These are phyloP conservation scores for Pseudomyrmex concolor DNA, from an alignment of 1,140 invertebrate species.

Conservation along the genomic window DNA sequence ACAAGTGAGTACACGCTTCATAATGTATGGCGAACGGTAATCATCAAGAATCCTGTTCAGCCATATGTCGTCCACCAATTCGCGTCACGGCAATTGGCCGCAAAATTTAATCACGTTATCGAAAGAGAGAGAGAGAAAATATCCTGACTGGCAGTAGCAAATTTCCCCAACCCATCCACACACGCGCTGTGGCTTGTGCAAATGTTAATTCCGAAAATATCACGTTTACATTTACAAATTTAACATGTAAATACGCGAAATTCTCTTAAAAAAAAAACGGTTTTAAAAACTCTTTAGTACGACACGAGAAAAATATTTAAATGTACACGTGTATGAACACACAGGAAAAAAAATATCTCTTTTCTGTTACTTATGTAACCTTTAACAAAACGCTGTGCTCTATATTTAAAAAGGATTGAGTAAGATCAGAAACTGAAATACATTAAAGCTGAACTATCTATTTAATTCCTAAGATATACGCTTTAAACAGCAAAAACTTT, in stretches of 20 bases:
- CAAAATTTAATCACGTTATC: conserved; percentile 60
- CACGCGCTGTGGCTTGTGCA: conserved; percentile 12
- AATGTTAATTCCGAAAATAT: conserved; percentile 50
- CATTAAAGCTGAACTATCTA: conserved; percentile 22
- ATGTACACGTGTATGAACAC: neutral
- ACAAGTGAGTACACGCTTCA: conserved; percentile 13
- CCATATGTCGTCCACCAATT: conserved; percentile 52
- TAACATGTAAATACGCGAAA: conserved; percentile 1
- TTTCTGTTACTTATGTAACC: too few relatives aligned
- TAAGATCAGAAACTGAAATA: neutral
- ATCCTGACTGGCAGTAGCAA: conserved; percentile 43
- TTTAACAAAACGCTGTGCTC: neutral
- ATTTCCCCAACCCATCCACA: conserved; percentile 15
- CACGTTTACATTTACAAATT: neutral
- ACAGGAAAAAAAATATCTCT: too few relatives aligned
- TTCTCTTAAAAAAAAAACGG: neutral
- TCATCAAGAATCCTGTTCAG: conserved; percentile 49
- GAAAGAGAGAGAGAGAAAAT: conserved; percentile 50
- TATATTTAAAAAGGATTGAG: too few relatives aligned
- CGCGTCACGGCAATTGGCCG: conserved; percentile 55
- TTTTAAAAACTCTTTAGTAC: neutral
- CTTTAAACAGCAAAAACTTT: neutral
- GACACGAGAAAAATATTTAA: neutral
- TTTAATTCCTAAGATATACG: conserved; percentile 1
- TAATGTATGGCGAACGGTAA: conserved; percentile 34